Evolutionary conservation across 2,113 vertebrate genomes (phyloP).

Genomic region (Tragelaphus buxtoni): DNA sequence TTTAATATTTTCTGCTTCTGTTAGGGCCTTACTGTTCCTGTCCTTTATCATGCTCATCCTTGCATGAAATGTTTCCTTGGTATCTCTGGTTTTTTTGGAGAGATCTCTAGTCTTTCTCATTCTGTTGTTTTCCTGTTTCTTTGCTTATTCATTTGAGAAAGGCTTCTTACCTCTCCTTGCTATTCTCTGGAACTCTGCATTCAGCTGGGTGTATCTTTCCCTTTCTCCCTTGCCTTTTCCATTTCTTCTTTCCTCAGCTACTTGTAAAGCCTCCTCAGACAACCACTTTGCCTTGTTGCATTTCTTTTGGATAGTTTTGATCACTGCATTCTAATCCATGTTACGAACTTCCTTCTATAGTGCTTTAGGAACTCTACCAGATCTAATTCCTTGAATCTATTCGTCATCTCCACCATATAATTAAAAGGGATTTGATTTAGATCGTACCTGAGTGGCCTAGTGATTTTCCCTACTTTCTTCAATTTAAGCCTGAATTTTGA

Average conservation of each 20-base stretch:
- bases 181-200: neutral
- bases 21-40: neutral
- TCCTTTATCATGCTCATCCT: neutral
- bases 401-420: neutral
- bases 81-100: neutral
- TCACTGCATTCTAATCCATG: neutral
- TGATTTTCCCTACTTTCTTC: neutral
- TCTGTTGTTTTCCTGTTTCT: neutral
- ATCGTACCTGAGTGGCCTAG: neutral
- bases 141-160: neutral
- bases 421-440: neutral
- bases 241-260: neutral
- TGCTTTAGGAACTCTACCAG: neutral
- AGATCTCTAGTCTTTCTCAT: neutral
- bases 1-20: neutral
- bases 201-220: neutral
- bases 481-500: neutral
- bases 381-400: neutral
- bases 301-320: neutral
- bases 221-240: neutral
- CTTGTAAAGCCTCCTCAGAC: neutral
- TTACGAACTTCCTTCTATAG: neutral
- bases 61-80: neutral
- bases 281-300: neutral
- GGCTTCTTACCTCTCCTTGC: neutral